Percentiles rank a stretch among this genome's conserved stretches.
These are phyloP conservation scores for Neosalanx taihuensis DNA, from an alignment of 2,797 vertebrate species.

Conservation along the genomic window DNA sequence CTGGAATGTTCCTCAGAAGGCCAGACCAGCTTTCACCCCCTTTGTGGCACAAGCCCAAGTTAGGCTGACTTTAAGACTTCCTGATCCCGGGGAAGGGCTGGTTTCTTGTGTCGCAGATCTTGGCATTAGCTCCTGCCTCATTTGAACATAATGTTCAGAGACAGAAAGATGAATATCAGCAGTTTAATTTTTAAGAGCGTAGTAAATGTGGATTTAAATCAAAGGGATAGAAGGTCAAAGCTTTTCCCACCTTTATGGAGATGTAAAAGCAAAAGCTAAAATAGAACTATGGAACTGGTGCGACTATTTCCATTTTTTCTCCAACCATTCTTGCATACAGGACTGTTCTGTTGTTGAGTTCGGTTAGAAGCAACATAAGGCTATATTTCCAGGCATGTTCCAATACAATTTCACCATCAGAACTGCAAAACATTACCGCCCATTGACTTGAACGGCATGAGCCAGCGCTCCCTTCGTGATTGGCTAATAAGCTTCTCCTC, in stretches of 20 bases:
- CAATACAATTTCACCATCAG: neutral
- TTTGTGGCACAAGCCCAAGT: slow-evolving; percentile 59
- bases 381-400: neutral
- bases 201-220: slow-evolving; percentile 37
- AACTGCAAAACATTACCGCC: neutral
- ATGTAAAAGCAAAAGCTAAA: slow-evolving; percentile 57
- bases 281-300: slow-evolving; percentile 48
- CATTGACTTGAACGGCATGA: slow-evolving; percentile 8
- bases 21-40: slow-evolving; percentile 61
- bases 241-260: slow-evolving; percentile 46
- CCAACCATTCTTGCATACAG: neutral
- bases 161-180: slow-evolving; percentile 51
- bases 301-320: neutral
- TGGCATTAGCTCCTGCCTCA: slow-evolving; percentile 50
- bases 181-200: slow-evolving; percentile 58
- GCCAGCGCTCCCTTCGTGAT: neutral
- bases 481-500: neutral
- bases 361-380: neutral
- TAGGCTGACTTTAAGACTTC: slow-evolving; percentile 64
- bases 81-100: slow-evolving; percentile 52
- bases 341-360: neutral
- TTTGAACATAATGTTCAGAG: slow-evolving; percentile 61
- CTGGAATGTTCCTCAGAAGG: slow-evolving; percentile 52
- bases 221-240: slow-evolving; percentile 58
- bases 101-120: slow-evolving; percentile 54